Conservation (phyloP, 1,140 invertebrate genomes). For the Zeugodacus cucurbitae region DNA sequence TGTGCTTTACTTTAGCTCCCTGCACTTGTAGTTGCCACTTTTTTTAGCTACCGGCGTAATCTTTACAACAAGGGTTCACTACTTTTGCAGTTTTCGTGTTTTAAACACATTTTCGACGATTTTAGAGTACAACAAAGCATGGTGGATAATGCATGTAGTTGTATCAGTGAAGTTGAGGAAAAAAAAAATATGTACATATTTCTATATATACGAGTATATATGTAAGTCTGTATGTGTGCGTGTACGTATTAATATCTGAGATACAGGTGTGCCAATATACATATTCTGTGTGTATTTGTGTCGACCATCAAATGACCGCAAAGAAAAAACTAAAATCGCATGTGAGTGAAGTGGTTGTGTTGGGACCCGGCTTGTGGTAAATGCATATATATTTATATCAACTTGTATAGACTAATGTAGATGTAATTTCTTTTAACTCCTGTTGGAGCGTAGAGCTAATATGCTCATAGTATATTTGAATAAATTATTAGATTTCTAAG, state of each 20-base stretch:
- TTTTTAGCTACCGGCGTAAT: conserved; percentile 18
- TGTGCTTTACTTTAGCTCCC: background rate
- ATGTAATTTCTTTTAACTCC: too few species aligned
- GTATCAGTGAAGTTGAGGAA: background rate
- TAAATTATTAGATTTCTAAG: too few species aligned
- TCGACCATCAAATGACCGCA: background rate
- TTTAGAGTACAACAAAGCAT: background rate
- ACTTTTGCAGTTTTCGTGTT: background rate
- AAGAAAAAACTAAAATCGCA: background rate
- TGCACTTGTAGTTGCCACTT: background rate
- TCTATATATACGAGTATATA: too few species aligned
- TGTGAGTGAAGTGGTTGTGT: background rate
- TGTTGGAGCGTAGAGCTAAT: too few species aligned
- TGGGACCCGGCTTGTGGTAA: background rate
- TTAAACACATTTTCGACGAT: conserved; percentile 19
- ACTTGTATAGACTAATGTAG: too few species aligned
- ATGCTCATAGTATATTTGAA: too few species aligned
- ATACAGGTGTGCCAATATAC: background rate
- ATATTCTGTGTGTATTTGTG: background rate
- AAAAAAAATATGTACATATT: too few species aligned
- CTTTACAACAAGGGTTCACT: conserved; percentile 10
- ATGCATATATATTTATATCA: too few species aligned
- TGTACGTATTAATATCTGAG: background rate
- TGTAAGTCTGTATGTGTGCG: too few species aligned
- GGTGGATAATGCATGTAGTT: background rate